A percentile compares a stretch with the other conserved stretches of the same genome.
Conservation (phyloP, 1,140 invertebrate genomes). For the Augochlora pura region DNA sequence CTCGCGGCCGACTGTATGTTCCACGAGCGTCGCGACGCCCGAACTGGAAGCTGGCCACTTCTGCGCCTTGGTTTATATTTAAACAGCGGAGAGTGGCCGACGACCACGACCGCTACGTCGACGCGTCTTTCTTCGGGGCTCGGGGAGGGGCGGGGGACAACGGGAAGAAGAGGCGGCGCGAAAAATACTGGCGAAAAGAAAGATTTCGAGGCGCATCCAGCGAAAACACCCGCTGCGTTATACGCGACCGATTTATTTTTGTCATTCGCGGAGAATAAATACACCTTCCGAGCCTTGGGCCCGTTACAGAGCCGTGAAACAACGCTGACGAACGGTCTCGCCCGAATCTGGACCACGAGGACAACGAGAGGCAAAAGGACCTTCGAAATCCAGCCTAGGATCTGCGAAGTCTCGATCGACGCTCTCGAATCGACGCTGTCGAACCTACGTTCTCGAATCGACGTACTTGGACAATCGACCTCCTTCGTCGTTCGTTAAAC, state of each 20-base stretch:
- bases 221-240: constrained; percentile 35
- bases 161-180: not conserved
- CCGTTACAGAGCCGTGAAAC: not conserved
- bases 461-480: too few relatives aligned
- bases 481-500: too few relatives aligned
- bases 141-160: not conserved
- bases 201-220: constrained; percentile 1
- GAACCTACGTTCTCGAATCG: too few relatives aligned
- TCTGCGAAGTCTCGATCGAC: too few relatives aligned
- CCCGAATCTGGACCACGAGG: not conserved
- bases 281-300: constrained; percentile 14
- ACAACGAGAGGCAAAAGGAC: too few relatives aligned
- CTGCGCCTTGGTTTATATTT: constrained; percentile 77
- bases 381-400: too few relatives aligned
- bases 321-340: not conserved
- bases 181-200: constrained; percentile 12
- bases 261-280: constrained; percentile 29
- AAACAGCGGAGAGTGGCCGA: constrained; percentile 62
- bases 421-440: too few relatives aligned
- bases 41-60: constrained; percentile 74
- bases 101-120: constrained; percentile 50
- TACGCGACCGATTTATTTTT: constrained; percentile 36
- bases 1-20: constrained; percentile 55
- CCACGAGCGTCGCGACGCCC: constrained; percentile 72
- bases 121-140: constrained; percentile 60